Base-by-base conservation (phyloP, 2,888 invertebrate species). In the Hypomecis atomaria region DNA sequence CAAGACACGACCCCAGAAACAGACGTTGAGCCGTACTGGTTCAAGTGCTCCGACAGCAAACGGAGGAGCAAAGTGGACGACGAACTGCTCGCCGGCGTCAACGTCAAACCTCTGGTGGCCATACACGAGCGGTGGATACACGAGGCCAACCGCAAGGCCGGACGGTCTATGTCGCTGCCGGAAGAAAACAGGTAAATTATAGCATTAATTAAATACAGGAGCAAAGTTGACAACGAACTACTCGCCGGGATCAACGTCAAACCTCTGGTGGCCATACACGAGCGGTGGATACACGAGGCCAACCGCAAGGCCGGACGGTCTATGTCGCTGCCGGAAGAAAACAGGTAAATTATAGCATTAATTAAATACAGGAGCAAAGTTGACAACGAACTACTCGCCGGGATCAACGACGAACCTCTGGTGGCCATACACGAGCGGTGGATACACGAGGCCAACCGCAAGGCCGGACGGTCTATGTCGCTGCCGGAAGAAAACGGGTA, bases 81-180 rank as follows among this genome's bases (percentile, higher is more conserved):
- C 2, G 90, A 90, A 0, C 77, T 83, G 0, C 73, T 91, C 0
- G 84, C 90, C 0, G 82, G 74, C 0, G 85, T 93, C 3, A 89
- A 85, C 59, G 91, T 93, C 33, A 90, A 89, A 62, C 93, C 93
- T 0, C 71, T 93, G 38, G 93, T 93, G 0, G 93, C 92, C 0
- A 91, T 92, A 61, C 93, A 93, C 71, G 93, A 93, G 76, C 78
- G 79, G 47, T 92, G 92, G 93, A 93, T 93, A 56, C 85, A 88
- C 65, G 93, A 93, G 72, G 91, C 92, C 0, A 90, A 87, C 42
- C 83, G 83, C 69, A 91, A 90, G 70, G 83, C 85, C 0, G 81
- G 77, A 1, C 80, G 92, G 40, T 89, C 91, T 0, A 78, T 87
- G 82, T 90, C 91, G 1, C 70, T 92, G 65, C 92, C 91, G 23